Evolutionary conservation across 2,113 vertebrate genomes (phyloP).

Genomic region (Lasiurus borealis): DNA sequence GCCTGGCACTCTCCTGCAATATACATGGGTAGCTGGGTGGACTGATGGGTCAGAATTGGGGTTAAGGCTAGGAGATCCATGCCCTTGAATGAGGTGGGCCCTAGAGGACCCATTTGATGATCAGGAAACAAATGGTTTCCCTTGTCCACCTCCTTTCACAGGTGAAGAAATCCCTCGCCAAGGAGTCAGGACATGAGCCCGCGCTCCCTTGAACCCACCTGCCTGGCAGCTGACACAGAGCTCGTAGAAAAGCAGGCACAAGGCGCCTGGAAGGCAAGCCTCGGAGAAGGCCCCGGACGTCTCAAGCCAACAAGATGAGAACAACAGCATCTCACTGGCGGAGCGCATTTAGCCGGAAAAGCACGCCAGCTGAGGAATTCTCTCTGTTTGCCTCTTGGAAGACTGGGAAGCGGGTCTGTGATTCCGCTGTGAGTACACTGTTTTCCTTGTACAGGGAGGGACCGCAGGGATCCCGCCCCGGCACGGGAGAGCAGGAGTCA

Average conservation of each 20-base stretch:
- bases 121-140: not conserved
- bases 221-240: not conserved
- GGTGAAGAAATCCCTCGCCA: not conserved
- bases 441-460: constrained; percentile 42
- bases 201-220: not conserved
- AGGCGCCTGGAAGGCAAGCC: constrained; percentile 33
- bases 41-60: too few species aligned
- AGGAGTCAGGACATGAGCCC: constrained; percentile 36
- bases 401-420: constrained; percentile 32
- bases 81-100: not conserved
- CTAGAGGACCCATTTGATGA: not conserved
- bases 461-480: not conserved
- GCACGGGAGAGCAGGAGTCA: not conserved
- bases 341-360: constrained; percentile 36
- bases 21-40: not conserved
- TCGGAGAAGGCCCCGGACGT: not conserved
- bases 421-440: constrained; percentile 10
- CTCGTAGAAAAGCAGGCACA: not conserved
- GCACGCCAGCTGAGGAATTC: constrained; percentile 40
- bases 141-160: not conserved
- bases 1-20: not conserved
- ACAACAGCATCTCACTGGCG: constrained; percentile 10
- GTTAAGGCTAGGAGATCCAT: too few species aligned
- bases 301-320: constrained; percentile 47
- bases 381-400: constrained; percentile 67